These are phyloP conservation scores for Siphamia tubifer DNA, from an alignment of 2,113 vertebrate genomes.

Conservation along the genomic window DNA sequence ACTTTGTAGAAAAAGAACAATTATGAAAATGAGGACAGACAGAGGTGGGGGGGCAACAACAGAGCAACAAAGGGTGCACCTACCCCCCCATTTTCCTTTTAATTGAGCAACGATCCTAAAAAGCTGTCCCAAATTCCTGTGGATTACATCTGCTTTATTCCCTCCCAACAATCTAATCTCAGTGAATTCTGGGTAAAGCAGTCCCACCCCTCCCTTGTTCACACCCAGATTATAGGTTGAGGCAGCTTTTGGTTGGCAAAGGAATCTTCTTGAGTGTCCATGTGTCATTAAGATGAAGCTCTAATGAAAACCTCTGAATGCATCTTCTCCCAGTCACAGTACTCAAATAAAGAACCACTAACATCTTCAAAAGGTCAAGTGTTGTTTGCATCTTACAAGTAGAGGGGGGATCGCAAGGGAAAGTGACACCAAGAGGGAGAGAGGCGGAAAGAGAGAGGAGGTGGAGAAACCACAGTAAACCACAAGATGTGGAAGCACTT, in stretches of 20 bases:
- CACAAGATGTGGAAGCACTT: slow-evolving; percentile 58
- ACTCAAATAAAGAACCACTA: not conserved
- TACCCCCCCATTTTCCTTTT: not conserved
- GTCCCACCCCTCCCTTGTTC: slow-evolving; percentile 50
- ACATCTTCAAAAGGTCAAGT: not conserved
- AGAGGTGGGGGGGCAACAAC: not conserved
- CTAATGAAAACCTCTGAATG: not conserved
- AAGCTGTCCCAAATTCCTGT: slow-evolving; percentile 47
- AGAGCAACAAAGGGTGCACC: not conserved
- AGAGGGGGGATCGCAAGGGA: not conserved
- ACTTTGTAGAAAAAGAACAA: slow-evolving; percentile 42
- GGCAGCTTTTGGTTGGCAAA: slow-evolving; percentile 16
- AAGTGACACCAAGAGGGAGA: not conserved
- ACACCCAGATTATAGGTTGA: slow-evolving; percentile 69
- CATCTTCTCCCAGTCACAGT: slow-evolving; percentile 6
- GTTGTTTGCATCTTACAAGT: not conserved
- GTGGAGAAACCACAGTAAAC: slow-evolving; percentile 24
- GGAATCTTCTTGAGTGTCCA: slow-evolving; percentile 39
- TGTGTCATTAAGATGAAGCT: slow-evolving; percentile 23
- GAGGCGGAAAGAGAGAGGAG: not conserved
- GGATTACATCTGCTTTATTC: slow-evolving; percentile 55
- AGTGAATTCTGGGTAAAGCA: slow-evolving; percentile 28
- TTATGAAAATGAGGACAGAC: slow-evolving; percentile 36
- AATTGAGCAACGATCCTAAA: slow-evolving; percentile 17
- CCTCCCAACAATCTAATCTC: slow-evolving; percentile 49